Evolutionary conservation across 2,113 vertebrate genomes (phyloP).

Genomic region (Alouatta palliata): DNA sequence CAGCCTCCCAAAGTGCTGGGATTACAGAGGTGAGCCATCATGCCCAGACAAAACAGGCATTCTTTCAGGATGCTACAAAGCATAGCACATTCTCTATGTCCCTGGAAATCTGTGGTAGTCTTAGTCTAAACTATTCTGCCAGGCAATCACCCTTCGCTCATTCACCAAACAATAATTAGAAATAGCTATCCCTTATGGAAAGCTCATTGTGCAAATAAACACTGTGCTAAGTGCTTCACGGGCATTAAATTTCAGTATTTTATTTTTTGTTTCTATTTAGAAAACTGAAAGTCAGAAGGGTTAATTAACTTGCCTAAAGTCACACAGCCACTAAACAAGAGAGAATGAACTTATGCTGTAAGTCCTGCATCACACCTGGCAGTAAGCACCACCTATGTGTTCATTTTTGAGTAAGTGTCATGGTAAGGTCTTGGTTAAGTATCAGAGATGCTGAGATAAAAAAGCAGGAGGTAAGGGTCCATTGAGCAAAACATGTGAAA

Average conservation of each 20-base stretch:
- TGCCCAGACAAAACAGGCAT: neutral
- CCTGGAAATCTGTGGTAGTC: neutral
- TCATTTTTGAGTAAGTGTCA: neutral
- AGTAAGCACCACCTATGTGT: neutral
- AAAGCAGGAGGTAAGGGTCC: neutral
- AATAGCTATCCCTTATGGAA: neutral
- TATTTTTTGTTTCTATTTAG: neutral
- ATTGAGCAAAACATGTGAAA: neutral
- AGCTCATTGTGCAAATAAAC: neutral
- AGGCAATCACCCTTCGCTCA: neutral
- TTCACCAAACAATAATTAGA: neutral
- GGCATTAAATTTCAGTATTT: neutral
- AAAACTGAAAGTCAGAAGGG: neutral
- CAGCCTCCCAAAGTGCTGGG: no score
- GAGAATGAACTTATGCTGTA: neutral
- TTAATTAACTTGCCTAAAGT: neutral
- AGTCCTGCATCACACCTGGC: neutral
- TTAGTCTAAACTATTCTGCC: neutral
- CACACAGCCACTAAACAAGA: neutral
- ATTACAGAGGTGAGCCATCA: no score
- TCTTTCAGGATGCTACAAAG: no score
- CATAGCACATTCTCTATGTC: neutral
- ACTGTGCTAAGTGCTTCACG: neutral
- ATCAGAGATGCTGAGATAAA: neutral
- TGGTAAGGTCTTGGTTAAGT: neutral